Percentiles rank a stretch among this genome's conserved stretches.
phyloP scores from a whole-genome alignment of 1,140 invertebrate species.

The Listronotus oregonensis region DNA sequence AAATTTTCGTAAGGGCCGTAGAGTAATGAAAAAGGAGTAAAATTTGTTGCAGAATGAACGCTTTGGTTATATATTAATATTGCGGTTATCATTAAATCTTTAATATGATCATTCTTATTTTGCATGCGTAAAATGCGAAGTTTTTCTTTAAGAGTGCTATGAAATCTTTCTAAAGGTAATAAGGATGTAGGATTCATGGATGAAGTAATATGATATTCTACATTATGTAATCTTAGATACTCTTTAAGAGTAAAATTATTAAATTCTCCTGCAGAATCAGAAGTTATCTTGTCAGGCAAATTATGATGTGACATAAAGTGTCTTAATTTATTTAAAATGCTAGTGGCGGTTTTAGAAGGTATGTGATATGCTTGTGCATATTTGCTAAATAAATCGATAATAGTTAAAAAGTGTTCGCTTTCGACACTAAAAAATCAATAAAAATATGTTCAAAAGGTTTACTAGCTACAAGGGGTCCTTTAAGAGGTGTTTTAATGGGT shows the following conservation, averaged over 20 bases:
- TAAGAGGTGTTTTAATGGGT: constrained; percentile 1
- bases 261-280: constrained; percentile 3
- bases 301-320: background rate
- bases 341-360: constrained; percentile 53
- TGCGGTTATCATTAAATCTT: constrained; percentile 2
- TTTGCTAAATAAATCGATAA: constrained; percentile 17
- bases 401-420: background rate
- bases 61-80: constrained; percentile 17
- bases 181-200: background rate
- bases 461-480: background rate
- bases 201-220: too few relatives aligned
- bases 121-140: background rate
- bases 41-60: constrained; percentile 12
- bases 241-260: background rate
- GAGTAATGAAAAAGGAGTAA: constrained; percentile 14
- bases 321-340: background rate
- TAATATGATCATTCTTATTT: background rate
- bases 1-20: constrained; percentile 11
- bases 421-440: background rate
- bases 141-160: constrained; percentile 15
- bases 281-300: background rate
- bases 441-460: constrained; percentile 9
- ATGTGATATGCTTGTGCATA: constrained; percentile 5
- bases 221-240: too few relatives aligned
- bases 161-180: constrained; percentile 11